Conservation (phyloP, 2,888 invertebrate genomes). For the Ephialtes manifestator region DNA sequence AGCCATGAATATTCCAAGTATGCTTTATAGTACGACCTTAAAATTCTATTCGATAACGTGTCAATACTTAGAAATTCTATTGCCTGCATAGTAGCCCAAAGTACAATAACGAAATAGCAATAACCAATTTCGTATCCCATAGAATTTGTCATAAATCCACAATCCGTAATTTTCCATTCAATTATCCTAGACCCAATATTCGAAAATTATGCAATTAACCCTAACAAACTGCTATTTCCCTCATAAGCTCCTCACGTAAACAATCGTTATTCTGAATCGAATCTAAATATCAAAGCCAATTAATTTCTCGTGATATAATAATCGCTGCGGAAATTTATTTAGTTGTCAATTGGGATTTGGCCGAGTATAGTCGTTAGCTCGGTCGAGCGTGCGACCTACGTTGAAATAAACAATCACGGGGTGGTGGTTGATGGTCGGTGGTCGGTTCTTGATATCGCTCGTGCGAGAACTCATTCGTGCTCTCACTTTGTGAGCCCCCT, state of each 20-base stretch:
- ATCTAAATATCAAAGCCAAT: slow-evolving; percentile 41
- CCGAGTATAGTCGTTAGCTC: slow-evolving; percentile 1
- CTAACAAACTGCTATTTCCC: neutral
- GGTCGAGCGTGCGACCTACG: no score
- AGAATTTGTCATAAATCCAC: slow-evolving; percentile 5
- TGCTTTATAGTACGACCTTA: neutral
- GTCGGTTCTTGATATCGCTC: slow-evolving; percentile 13
- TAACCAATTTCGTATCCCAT: neutral
- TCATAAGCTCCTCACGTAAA: neutral
- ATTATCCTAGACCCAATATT: neutral
- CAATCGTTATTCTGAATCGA: slow-evolving; percentile 16
- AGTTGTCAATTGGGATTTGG: neutral
- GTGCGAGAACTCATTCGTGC: slow-evolving; percentile 34
- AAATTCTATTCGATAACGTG: neutral
- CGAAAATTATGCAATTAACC: slow-evolving; percentile 5
- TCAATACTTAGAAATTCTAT: neutral
- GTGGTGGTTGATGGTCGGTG: neutral
- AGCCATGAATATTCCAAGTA: neutral
- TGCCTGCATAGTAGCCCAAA: neutral
- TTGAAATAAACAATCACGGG: slow-evolving; percentile 54
- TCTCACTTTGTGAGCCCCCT: slow-evolving; percentile 75
- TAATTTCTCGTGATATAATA: neutral
- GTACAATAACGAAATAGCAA: neutral
- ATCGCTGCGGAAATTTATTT: slow-evolving; percentile 17
- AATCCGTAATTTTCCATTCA: neutral